A percentile compares a stretch with the other conserved stretches of the same genome.
Conservation (phyloP, 2,888 invertebrate species). For the Drosophila borborema region DNA sequence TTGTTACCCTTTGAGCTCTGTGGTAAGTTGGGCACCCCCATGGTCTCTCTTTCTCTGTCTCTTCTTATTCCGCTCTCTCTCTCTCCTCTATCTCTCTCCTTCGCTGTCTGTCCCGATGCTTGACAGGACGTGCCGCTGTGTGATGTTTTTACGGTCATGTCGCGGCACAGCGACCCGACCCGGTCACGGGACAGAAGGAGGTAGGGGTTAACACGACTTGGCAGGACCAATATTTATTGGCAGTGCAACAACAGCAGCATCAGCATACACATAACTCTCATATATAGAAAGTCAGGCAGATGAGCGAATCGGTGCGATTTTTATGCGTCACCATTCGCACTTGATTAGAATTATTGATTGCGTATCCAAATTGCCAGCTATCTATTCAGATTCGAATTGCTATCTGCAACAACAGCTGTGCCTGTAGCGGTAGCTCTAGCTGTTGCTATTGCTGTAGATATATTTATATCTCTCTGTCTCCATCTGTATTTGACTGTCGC, state of each 20-base stretch:
- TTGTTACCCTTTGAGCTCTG: slow-evolving; percentile 48
- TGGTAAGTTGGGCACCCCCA: slow-evolving; percentile 61
- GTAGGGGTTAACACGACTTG: slow-evolving; percentile 30
- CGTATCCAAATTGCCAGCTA: slow-evolving; percentile 60
- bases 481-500: slow-evolving; percentile 8
- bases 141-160: slow-evolving; percentile 76
- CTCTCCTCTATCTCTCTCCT: slow-evolving; percentile 26
- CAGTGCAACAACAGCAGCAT: slow-evolving; percentile 30
- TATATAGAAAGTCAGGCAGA: slow-evolving; percentile 50
- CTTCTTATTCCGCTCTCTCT: not conserved
- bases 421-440: slow-evolving; percentile 1
- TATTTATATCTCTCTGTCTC: slow-evolving; percentile 4
- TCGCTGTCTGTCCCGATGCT: slow-evolving; percentile 25
- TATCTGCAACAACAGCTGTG: slow-evolving; percentile 11
- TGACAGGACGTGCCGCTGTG: slow-evolving; percentile 60
- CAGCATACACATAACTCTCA: slow-evolving; percentile 8
- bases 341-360: slow-evolving; percentile 82
- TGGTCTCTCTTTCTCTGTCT: slow-evolving; percentile 39
- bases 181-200: not conserved
- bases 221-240: slow-evolving; percentile 57
- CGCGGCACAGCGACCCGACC: slow-evolving; percentile 26
- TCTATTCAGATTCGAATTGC: slow-evolving; percentile 41
- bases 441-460: slow-evolving; percentile 4
- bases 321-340: slow-evolving; percentile 79
- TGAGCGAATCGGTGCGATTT: slow-evolving; percentile 65